These are phyloP conservation scores for Ptychodera flava DNA, from an alignment of 35 echinoderm and acorn worm genomes.

Conservation along the genomic window DNA sequence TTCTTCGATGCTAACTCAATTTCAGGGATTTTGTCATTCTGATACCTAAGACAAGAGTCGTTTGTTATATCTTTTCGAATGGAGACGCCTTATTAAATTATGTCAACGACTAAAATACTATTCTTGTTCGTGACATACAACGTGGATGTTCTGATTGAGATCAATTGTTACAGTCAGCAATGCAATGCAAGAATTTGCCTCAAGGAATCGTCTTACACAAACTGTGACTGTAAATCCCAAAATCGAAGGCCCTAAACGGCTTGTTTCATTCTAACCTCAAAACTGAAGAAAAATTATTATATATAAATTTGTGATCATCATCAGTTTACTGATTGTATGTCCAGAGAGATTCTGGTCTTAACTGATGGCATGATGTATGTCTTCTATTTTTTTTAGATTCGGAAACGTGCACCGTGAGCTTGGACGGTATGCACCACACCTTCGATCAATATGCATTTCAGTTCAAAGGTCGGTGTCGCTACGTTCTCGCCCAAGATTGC, in stretches of 20 bases:
- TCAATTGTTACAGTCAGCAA: no score
- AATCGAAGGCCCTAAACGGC: no score
- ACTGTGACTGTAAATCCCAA: conserved; percentile 18
- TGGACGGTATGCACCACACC: background rate
- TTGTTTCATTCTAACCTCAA: conserved; percentile 6
- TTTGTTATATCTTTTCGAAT: no score
- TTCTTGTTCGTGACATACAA: no score
- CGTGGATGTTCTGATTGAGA: no score
- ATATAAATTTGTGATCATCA: conserved; percentile 1
- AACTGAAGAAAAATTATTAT: background rate
- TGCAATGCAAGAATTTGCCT: background rate
- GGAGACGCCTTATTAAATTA: no score
- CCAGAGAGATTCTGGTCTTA: background rate
- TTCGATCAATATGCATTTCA: conserved; percentile 24
- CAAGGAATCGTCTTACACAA: background rate
- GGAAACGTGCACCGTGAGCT: conserved; percentile 26
- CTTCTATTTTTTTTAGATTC: background rate
- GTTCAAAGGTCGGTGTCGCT: conserved; percentile 35
- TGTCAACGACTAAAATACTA: no score
- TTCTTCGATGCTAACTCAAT: background rate
- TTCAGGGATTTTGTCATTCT: background rate
- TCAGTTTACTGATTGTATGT: conserved; percentile 8
- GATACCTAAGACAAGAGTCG: no score
- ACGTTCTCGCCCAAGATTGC: conserved; percentile 42
- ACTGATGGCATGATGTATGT: background rate